phyloP scores from a whole-genome alignment of 2,888 invertebrate species.

The Drosophila phalerata region DNA sequence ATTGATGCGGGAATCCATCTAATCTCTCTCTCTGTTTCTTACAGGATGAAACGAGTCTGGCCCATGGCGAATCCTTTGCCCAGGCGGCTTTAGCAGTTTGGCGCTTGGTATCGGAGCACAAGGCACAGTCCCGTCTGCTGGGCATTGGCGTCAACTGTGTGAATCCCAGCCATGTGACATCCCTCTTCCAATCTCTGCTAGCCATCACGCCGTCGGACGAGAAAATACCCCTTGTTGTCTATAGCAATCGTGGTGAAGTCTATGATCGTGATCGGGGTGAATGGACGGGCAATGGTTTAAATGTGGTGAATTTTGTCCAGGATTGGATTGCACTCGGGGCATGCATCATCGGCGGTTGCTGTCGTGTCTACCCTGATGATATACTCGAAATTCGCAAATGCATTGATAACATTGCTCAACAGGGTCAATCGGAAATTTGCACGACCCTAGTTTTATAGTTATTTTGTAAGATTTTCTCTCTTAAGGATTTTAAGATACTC shows the following conservation, averaged over 20 bases:
- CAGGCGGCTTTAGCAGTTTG: conserved; percentile 90
- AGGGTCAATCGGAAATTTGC: conserved; percentile 35
- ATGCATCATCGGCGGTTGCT: conserved; percentile 95
- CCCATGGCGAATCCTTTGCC: conserved; percentile 92
- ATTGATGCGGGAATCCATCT: not conserved
- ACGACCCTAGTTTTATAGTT: conserved; percentile 33
- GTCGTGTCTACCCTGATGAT: conserved; percentile 93
- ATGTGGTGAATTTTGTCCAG: conserved; percentile 87
- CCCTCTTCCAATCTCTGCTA: conserved; percentile 87
- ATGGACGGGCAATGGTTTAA: conserved; percentile 89
- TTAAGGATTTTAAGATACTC: not conserved
- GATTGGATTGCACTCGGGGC: conserved; percentile 94
- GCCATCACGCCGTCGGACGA: conserved; percentile 28
- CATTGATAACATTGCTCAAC: conserved; percentile 67
- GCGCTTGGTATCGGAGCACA: conserved; percentile 86
- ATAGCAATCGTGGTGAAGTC: conserved; percentile 93
- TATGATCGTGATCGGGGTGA: conserved; percentile 77
- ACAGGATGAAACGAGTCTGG: conserved; percentile 88
- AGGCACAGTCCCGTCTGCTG: conserved; percentile 88
- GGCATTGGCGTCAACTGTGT: conserved; percentile 97
- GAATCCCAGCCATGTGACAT: conserved; percentile 88
- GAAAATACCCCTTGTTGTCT: conserved; percentile 91
- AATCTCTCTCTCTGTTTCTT: not conserved
- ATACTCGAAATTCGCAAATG: conserved; percentile 89
- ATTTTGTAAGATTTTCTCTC: not conserved